These are phyloP conservation scores for Sturnira hondurensis DNA, from an alignment of 2,113 vertebrate genomes.

Conservation along the genomic window DNA sequence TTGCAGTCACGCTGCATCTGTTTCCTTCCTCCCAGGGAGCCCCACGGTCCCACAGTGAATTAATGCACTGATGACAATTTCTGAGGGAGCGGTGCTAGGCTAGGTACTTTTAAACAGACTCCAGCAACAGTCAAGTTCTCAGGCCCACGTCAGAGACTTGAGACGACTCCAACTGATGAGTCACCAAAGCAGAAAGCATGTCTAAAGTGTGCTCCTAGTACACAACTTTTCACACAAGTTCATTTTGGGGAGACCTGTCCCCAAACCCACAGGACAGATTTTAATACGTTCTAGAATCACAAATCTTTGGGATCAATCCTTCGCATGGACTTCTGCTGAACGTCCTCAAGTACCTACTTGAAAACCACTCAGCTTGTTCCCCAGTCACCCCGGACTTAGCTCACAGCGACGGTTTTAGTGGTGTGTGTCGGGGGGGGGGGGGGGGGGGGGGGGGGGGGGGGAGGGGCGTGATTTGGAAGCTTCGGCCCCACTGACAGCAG, in stretches of 20 bases:
- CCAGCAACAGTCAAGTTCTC: neutral
- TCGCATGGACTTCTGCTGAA: neutral
- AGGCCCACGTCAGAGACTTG: neutral
- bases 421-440: neutral
- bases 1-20: neutral
- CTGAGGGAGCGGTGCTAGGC: neutral
- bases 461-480: neutral
- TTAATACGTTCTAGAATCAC: neutral
- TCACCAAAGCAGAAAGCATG: neutral
- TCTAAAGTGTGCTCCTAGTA: neutral
- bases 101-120: neutral
- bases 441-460: no score
- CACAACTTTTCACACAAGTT: constrained; percentile 2
- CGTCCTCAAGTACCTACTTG: neutral
- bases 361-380: neutral
- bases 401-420: neutral
- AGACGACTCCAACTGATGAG: neutral
- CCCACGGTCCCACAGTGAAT: neutral
- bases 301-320: neutral
- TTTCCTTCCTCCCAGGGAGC: neutral
- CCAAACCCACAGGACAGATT: neutral
- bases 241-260: neutral
- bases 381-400: neutral
- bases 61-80: neutral
- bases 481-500: neutral